These are phyloP conservation scores for Gryllus bimaculatus DNA, from an alignment of 1,140 invertebrate species.

Conservation along the genomic window DNA sequence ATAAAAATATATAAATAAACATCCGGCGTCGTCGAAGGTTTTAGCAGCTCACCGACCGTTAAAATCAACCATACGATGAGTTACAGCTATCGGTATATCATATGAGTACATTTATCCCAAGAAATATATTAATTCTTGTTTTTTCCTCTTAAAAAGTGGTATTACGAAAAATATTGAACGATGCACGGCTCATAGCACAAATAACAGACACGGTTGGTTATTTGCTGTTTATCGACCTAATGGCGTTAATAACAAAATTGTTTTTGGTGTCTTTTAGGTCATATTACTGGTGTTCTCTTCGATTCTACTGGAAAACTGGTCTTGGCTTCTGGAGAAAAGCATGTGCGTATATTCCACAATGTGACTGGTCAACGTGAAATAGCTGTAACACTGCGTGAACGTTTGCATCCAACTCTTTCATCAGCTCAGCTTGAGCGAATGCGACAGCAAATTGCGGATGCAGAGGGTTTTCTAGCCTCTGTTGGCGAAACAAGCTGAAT, in stretches of 20 bases:
- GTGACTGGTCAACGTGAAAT: conserved; percentile 62
- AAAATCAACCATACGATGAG: no score
- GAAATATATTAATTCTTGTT: background rate
- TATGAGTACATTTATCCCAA: no score
- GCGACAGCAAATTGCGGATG: conserved; percentile 55
- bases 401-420: conserved; percentile 46
- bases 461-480: conserved; percentile 42
- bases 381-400: conserved; percentile 52
- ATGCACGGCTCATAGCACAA: no score
- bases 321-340: conserved; percentile 63
- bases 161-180: no score
- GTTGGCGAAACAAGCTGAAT: conserved; percentile 35
- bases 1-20: no score
- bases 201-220: no score
- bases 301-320: conserved; percentile 63
- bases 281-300: conserved; percentile 58
- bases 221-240: no score
- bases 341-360: conserved; percentile 71
- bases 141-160: no score
- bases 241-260: no score
- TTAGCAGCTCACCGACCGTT: no score
- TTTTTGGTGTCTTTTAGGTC: conserved; percentile 42
- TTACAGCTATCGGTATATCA: no score
- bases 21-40: no score
- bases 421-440: conserved; percentile 61